A percentile compares a stretch with the other conserved stretches of the same genome.
Evolutionary conservation across 1,140 invertebrate genomes (phyloP).

Genomic region (Pristionchus pacificus): DNA sequence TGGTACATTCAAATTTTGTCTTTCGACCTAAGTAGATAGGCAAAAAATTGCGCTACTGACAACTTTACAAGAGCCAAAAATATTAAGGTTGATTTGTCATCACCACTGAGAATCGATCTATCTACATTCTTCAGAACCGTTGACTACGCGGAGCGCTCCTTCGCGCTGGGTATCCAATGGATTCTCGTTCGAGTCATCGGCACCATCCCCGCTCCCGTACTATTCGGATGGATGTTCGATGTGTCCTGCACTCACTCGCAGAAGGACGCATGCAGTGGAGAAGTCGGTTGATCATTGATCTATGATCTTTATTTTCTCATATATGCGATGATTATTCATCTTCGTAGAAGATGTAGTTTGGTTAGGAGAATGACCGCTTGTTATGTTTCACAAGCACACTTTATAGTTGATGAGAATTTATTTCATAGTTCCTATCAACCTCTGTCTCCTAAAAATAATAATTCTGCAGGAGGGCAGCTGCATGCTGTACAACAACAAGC

Average conservation of each 20-base stretch:
- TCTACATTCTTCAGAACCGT: conserved; percentile 46
- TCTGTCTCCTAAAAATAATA: too few species aligned
- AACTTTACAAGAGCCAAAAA: too few species aligned
- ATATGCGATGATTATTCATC: neutral
- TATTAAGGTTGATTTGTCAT: conserved; percentile 18
- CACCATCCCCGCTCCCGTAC: conserved; percentile 55
- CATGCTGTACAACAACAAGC: conserved; percentile 55
- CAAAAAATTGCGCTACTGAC: too few species aligned
- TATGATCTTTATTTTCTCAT: neutral
- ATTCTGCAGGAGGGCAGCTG: conserved; percentile 46
- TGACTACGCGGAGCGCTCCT: conserved; percentile 53
- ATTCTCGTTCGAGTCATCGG: conserved; percentile 55
- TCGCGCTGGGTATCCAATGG: conserved; percentile 57
- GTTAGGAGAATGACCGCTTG: neutral
- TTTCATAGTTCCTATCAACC: too few species aligned
- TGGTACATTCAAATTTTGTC: too few species aligned
- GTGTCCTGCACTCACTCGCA: conserved; percentile 56
- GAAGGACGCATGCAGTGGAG: conserved; percentile 48
- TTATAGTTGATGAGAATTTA: too few species aligned
- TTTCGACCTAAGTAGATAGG: too few species aligned
- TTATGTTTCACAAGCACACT: too few species aligned
- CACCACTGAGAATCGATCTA: conserved; percentile 8
- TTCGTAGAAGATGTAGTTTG: neutral
- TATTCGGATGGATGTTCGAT: conserved; percentile 57
- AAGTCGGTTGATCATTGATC: conserved; percentile 13